These are phyloP conservation scores for Poicephalus gulielmi DNA, from an alignment of 2,113 vertebrate species.

Conservation along the genomic window DNA sequence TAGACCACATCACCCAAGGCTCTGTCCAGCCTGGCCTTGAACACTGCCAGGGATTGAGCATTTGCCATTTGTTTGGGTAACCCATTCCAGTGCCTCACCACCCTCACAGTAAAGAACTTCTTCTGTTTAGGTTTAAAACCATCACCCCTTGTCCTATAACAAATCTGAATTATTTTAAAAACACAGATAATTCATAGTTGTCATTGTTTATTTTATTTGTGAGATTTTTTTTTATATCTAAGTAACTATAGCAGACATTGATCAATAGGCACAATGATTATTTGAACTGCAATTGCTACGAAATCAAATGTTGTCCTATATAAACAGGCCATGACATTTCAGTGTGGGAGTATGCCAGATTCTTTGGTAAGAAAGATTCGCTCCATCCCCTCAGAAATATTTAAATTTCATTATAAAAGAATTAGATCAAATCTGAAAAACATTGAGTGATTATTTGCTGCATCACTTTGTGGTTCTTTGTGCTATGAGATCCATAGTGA, in stretches of 20 bases:
- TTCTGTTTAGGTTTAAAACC: neutral
- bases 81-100: neutral
- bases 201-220: neutral
- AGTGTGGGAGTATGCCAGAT: accelerated
- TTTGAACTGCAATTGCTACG: neutral
- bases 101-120: neutral
- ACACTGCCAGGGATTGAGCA: neutral
- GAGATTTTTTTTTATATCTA: neutral
- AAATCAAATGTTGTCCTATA: neutral
- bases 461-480: neutral
- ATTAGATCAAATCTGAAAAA: neutral
- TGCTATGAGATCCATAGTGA: neutral
- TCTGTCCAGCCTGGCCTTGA: neutral
- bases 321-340: neutral
- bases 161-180: neutral
- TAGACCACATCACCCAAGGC: neutral
- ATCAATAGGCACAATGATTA: neutral
- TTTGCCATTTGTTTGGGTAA: neutral
- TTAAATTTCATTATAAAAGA: neutral
- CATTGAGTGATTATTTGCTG: neutral
- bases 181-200: neutral
- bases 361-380: neutral
- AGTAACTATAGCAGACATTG: neutral
- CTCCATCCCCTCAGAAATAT: neutral
- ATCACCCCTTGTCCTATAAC: neutral